Evolutionary conservation across 1,140 invertebrate genomes (phyloP).

Genomic region (Harlomillsia oculata): DNA sequence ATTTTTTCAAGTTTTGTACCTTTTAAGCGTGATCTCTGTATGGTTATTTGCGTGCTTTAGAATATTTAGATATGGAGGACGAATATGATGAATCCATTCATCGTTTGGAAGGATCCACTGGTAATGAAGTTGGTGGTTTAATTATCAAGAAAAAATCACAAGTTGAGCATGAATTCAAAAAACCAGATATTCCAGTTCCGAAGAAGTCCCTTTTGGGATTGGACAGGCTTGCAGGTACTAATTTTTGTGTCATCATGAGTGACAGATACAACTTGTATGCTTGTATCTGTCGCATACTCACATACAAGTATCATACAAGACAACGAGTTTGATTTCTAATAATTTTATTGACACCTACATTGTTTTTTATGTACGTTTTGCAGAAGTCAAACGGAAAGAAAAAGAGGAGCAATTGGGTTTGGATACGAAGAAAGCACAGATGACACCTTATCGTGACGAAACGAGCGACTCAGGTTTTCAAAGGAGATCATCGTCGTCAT

Average conservation of each 20-base stretch:
- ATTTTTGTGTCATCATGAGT: too few species aligned
- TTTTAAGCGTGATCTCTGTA: too few species aligned
- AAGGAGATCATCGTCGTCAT: slow-evolving; percentile 10
- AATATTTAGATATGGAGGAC: too few species aligned
- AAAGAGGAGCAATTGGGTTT: slow-evolving; percentile 48
- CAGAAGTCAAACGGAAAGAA: slow-evolving; percentile 56
- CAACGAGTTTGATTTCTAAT: not conserved
- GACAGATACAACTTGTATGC: too few species aligned
- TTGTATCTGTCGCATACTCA: too few species aligned
- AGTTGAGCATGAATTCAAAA: slow-evolving; percentile 59
- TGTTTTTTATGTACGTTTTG: slow-evolving; percentile 7
- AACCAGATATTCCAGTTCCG: slow-evolving; percentile 51
- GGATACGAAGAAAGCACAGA: slow-evolving; percentile 38
- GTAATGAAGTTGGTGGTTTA: slow-evolving; percentile 62
- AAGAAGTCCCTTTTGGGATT: slow-evolving; percentile 67
- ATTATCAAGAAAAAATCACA: slow-evolving; percentile 66
- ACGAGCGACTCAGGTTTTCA: slow-evolving; percentile 29
- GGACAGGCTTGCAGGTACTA: slow-evolving; percentile 66
- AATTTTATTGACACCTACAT: too few species aligned
- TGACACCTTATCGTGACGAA: slow-evolving; percentile 42
- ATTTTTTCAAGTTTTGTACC: too few species aligned
- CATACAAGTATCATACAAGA: too few species aligned
- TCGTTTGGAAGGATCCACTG: slow-evolving; percentile 69
- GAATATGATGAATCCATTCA: slow-evolving; percentile 54
- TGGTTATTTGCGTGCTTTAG: too few species aligned